Base-by-base conservation (phyloP, 1,140 invertebrate species). In the Hyphantria cunea region DNA sequence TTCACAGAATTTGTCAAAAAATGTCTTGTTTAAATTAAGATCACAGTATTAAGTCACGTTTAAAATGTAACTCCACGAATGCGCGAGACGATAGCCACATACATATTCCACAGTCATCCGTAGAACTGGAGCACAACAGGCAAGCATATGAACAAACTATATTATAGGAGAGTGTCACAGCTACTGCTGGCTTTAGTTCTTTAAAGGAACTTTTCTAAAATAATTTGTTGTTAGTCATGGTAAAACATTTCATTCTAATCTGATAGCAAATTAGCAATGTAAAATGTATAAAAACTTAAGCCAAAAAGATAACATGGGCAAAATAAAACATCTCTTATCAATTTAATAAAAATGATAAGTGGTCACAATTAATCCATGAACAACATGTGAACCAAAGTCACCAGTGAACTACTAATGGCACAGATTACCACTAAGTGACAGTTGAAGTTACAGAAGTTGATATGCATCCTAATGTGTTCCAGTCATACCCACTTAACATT, bases 31-130 rank as follows among this genome's bases (percentile, higher is more conserved):
- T 89, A 90, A 90, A 90, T 87, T 90, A 90, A 89, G 85, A 90
- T 90, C 88, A 90, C 88, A 90, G 88, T 85, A 87, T 88, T 89
- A 90, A 89, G 86, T 90, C 88, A 90, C 85, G 66, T 76, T 86
- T 78, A 78, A 86, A 86, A 88, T 87, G 76, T 86, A 85, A 84
- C 79, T 82, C 83, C 80, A 89, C 73, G 80, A 88, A 84, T 79
- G 75, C 66, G 78, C 78, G 76, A 47, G 82, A 86, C 83, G 79
- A 88, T 87, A 81, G 62, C 65, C 70, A 72, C 69, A 80, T 78
- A 76, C 76, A 88, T 90, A 90, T 90, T 90, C 86, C 88, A 90
- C 88, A 89, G 88, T 89, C 88, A 90, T 89, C 78, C 55, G 69
- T 75, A 81, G 41, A 66, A 84, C 76, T 72, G 73, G 78, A 78